Evolutionary conservation across 2,888 invertebrate genomes (phyloP).

Genomic region (Parnassius orleans): DNA sequence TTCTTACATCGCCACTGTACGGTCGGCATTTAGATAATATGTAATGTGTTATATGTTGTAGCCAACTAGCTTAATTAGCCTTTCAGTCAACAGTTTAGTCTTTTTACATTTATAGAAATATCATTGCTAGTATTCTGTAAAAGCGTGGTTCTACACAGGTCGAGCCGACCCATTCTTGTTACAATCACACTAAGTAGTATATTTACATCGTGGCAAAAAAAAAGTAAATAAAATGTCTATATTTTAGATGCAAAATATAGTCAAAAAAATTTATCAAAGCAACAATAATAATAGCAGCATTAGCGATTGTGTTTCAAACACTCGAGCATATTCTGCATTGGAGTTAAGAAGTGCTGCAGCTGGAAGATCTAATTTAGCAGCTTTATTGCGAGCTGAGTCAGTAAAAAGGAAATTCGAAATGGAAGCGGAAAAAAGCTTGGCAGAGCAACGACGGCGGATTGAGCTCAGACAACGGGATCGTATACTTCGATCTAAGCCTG

Average conservation of each 20-base stretch:
- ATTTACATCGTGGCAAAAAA: too few relatives aligned
- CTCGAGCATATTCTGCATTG: conserved; percentile 69
- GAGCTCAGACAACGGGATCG: conserved; percentile 82
- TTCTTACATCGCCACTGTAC: too few relatives aligned
- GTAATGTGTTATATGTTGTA: too few relatives aligned
- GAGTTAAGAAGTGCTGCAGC: conserved; percentile 63
- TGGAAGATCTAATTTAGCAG: conserved; percentile 83
- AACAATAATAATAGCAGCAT: conserved; percentile 57
- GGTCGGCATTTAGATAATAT: too few relatives aligned
- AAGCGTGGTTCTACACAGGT: too few relatives aligned
- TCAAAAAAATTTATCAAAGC: conserved; percentile 62
- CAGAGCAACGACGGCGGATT: conserved; percentile 81
- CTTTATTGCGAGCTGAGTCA: conserved; percentile 83
- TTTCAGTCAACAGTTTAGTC: too few relatives aligned
- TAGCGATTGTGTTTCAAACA: conserved; percentile 48
- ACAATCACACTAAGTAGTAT: too few relatives aligned
- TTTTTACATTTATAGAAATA: too few relatives aligned
- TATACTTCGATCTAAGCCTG: conserved; percentile 82
- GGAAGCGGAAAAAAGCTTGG: conserved; percentile 80
- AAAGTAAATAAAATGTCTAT: neutral
- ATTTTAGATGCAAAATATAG: conserved; percentile 63
- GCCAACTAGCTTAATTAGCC: too few relatives aligned
- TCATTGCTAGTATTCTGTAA: too few relatives aligned
- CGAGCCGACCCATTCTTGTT: too few relatives aligned
- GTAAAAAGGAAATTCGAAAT: conserved; percentile 83